These are phyloP conservation scores for Danaus plexippus DNA, from an alignment of 1,140 invertebrate species.

Conservation along the genomic window DNA sequence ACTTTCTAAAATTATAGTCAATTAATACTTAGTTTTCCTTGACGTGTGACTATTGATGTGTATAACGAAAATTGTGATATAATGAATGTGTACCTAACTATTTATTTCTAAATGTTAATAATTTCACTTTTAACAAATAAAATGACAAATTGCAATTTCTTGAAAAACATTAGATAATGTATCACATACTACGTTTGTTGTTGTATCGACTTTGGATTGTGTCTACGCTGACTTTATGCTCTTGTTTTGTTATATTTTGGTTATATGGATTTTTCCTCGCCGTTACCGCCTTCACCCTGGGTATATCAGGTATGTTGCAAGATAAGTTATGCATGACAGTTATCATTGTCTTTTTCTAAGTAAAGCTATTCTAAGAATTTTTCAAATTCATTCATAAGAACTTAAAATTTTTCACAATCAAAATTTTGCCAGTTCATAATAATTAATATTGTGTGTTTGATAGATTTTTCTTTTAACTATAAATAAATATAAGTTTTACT, in stretches of 20 bases:
- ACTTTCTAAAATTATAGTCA: too few relatives aligned
- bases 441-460: too few relatives aligned
- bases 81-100: slow-evolving; percentile 2
- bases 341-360: too few relatives aligned
- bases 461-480: too few relatives aligned
- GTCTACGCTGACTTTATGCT: slow-evolving; percentile 66
- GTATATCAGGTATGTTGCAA: slow-evolving; percentile 74
- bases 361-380: too few relatives aligned
- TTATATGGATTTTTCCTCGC: slow-evolving; percentile 83
- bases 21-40: too few relatives aligned
- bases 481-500: too few relatives aligned
- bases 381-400: too few relatives aligned
- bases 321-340: too few relatives aligned
- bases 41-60: too few relatives aligned
- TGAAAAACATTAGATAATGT: slow-evolving; percentile 32
- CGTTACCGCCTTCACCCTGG: slow-evolving; percentile 78
- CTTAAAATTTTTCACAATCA: too few relatives aligned
- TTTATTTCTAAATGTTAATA: neutral
- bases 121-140: neutral
- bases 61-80: neutral
- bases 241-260: slow-evolving; percentile 85
- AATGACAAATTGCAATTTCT: slow-evolving; percentile 9
- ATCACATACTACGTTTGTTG: slow-evolving; percentile 49
- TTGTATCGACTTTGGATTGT: slow-evolving; percentile 56
- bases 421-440: too few relatives aligned